Conservation (phyloP, 2,888 invertebrate species). For the Drosophila anceps region DNA sequence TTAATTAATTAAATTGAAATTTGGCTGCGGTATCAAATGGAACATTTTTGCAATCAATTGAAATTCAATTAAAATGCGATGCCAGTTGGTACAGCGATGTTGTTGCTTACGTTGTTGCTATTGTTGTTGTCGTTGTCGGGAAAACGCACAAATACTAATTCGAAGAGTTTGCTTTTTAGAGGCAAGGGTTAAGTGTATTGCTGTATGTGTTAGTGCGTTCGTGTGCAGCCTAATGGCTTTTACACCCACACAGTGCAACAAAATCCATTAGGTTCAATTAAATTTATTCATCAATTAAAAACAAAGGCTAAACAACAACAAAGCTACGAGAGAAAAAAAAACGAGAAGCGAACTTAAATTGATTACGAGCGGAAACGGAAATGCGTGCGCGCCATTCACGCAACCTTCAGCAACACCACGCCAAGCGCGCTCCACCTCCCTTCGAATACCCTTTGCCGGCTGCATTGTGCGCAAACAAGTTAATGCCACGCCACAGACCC, state of each 20-base stretch:
- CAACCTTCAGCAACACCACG: conserved; percentile 1
- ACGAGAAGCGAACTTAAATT: conserved; percentile 54
- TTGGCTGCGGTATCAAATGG: conserved; percentile 58
- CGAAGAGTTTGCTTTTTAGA: conserved; percentile 41
- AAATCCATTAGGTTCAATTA: conserved; percentile 77
- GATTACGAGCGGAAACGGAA: conserved; percentile 67
- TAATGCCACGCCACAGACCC: conserved; percentile 22
- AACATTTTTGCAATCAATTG: conserved; percentile 77
- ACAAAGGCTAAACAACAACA: conserved; percentile 59
- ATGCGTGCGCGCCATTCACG: conserved; percentile 53
- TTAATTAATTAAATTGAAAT: conserved; percentile 78
- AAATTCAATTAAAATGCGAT: conserved; percentile 78
- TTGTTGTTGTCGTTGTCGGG: conserved; percentile 9
- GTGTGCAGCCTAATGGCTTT: conserved; percentile 59
- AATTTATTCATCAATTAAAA: conserved; percentile 77
- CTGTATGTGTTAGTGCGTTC: conserved; percentile 10
- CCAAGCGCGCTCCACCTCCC: neutral
- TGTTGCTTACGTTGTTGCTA: neutral
- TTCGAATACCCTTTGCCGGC: neutral
- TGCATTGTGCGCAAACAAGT: conserved; percentile 29
- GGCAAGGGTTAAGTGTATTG: conserved; percentile 32
- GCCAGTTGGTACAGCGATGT: conserved; percentile 41
- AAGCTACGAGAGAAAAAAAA: conserved; percentile 30
- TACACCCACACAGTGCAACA: conserved; percentile 29
- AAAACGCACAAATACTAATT: conserved; percentile 36